These are phyloP conservation scores for Tachystola acroxantha DNA, from an alignment of 2,888 invertebrate species.

Conservation along the genomic window DNA sequence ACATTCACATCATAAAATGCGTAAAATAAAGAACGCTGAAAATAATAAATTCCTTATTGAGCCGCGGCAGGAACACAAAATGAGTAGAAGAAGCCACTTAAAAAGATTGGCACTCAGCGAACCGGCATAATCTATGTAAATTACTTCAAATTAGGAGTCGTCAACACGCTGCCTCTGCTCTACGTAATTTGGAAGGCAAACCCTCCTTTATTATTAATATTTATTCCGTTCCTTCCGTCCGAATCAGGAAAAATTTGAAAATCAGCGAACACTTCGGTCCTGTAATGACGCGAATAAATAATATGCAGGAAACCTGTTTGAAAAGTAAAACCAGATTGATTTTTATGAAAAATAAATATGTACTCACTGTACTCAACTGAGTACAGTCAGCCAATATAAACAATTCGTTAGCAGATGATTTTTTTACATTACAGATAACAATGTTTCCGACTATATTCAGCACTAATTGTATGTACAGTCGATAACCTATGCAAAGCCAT, in stretches of 20 bases:
- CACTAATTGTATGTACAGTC: no score
- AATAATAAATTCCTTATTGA: constrained; percentile 68
- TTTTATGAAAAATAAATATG: background rate
- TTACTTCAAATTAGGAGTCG: constrained; percentile 77
- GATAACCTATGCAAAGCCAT: no score
- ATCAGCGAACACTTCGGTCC: constrained; percentile 48
- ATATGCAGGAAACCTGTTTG: constrained; percentile 12
- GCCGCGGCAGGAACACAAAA: constrained; percentile 64
- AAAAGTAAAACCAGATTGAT: background rate
- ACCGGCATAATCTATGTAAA: constrained; percentile 77
- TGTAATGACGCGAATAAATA: constrained; percentile 65
- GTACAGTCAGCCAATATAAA: no score
- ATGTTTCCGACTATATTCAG: no score
- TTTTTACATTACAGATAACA: no score
- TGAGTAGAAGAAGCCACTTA: constrained; percentile 75
- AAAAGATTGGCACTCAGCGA: constrained; percentile 78
- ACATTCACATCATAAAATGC: constrained; percentile 35
- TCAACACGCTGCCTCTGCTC: constrained; percentile 67
- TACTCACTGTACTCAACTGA: no score
- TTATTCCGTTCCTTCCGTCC: constrained; percentile 65
- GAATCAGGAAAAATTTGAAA: constrained; percentile 55
- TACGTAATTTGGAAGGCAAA: constrained; percentile 70
- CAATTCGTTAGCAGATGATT: no score
- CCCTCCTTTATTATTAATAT: constrained; percentile 77
- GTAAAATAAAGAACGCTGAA: constrained; percentile 45